A percentile compares a stretch with the other conserved stretches of the same genome.
phyloP scores from a whole-genome alignment of 2,113 vertebrate genomes.

The Chlorodrepanis virens region DNA sequence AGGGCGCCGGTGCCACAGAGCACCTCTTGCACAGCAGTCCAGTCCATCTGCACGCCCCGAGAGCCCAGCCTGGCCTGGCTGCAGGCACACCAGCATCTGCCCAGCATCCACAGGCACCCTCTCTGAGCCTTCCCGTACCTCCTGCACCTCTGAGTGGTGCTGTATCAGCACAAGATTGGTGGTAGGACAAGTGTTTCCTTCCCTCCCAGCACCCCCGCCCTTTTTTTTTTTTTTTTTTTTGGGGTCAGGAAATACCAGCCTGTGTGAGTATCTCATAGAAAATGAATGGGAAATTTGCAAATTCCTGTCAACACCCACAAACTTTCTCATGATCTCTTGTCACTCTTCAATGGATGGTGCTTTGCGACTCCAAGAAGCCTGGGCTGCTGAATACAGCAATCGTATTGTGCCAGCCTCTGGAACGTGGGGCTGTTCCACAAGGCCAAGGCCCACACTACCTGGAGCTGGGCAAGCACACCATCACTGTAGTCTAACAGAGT shows the following conservation, averaged over 20 bases:
- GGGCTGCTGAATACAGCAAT: constrained; percentile 2
- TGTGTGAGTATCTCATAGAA: not conserved
- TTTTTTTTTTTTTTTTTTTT: not conserved
- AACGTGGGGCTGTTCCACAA: not conserved
- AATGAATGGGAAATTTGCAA: constrained; percentile 46
- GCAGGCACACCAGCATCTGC: not conserved
- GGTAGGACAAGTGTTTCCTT: not conserved
- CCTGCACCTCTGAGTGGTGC: not conserved
- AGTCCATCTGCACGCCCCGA: not conserved
- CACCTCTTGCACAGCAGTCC: not conserved
- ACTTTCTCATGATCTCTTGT: constrained; percentile 55
- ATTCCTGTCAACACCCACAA: constrained; percentile 58
- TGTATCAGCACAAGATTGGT: not conserved
- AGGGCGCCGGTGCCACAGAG: constrained; percentile 17
- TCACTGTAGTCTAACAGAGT: not conserved
- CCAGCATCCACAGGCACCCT: not conserved
- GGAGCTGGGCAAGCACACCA: constrained; percentile 27
- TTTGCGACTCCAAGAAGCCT: not conserved
- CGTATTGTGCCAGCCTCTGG: constrained; percentile 12
- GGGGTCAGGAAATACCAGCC: constrained; percentile 47
- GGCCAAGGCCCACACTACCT: constrained; percentile 40
- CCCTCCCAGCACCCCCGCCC: not conserved
- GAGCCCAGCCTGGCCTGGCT: not conserved
- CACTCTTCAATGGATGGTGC: constrained; percentile 21
- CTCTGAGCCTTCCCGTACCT: not conserved